Evolutionary conservation across 1,140 invertebrate species (phyloP).

Genomic region (Calosoma granatense): DNA sequence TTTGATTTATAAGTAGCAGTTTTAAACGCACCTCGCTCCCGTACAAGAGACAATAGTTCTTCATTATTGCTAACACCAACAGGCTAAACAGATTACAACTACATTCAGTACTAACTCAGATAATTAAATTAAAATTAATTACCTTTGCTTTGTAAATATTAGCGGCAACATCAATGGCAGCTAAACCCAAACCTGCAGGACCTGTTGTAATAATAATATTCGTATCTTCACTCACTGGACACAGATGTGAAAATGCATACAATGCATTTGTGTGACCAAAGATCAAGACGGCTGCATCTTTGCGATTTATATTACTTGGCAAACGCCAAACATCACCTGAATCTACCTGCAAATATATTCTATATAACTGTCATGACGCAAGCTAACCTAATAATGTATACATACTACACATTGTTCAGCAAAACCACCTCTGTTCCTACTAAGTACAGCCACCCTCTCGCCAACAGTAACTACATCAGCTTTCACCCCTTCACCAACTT

Average conservation of each 20-base stretch:
- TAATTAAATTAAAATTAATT: conserved; percentile 12
- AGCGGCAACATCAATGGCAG: conserved; percentile 45
- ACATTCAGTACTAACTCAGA: neutral
- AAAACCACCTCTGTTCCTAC: conserved; percentile 35
- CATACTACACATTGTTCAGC: conserved; percentile 38
- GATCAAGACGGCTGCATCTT: conserved; percentile 39
- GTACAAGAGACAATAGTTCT: conserved; percentile 40
- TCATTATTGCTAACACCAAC: conserved; percentile 43
- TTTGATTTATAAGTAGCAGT: conserved; percentile 39
- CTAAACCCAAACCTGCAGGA: conserved; percentile 44
- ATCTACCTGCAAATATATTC: conserved; percentile 24
- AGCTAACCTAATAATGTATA: neutral
- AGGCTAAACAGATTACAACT: conserved; percentile 32
- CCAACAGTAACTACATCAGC: conserved; percentile 25
- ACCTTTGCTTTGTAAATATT: conserved; percentile 45
- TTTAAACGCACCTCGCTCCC: conserved; percentile 42
- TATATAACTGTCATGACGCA: neutral
- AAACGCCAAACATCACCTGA: conserved; percentile 40
- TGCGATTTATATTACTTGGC: conserved; percentile 35
- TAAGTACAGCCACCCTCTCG: conserved; percentile 36
- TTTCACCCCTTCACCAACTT: conserved; percentile 30
- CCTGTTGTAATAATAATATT: conserved; percentile 43
- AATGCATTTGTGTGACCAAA: conserved; percentile 43
- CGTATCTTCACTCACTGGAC: conserved; percentile 37
- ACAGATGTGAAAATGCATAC: conserved; percentile 39